These are phyloP conservation scores for Drosophila ustulata DNA, from an alignment of 2,888 invertebrate species.

Conservation along the genomic window DNA sequence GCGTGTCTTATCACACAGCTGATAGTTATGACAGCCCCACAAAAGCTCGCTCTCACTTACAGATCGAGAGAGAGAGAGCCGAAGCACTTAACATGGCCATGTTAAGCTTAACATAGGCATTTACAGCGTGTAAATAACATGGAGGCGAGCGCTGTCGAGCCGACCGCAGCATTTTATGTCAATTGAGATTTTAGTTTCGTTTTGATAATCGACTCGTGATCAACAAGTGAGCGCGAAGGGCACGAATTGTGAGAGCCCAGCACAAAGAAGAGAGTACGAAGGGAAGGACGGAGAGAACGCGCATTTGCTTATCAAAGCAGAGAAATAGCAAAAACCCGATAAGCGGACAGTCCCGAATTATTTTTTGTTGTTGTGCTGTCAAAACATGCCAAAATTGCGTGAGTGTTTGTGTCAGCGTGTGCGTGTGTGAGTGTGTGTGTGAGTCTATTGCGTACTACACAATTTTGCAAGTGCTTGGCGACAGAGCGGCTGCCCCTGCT, in stretches of 20 bases:
- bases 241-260: neutral
- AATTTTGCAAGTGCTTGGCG: slow-evolving; percentile 63
- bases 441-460: slow-evolving; percentile 62
- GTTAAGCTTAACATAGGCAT: slow-evolving; percentile 34
- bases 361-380: slow-evolving; percentile 29
- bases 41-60: slow-evolving; percentile 23
- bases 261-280: neutral
- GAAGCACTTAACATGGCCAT: slow-evolving; percentile 11
- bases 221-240: slow-evolving; percentile 35
- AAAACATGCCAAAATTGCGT: neutral
- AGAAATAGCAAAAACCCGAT: slow-evolving; percentile 39
- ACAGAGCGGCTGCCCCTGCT: slow-evolving; percentile 47
- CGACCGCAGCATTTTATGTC: slow-evolving; percentile 21
- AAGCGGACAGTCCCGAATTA: slow-evolving; percentile 29
- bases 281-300: neutral
- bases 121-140: slow-evolving; percentile 48
- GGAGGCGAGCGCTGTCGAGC: neutral
- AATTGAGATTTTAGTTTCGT: slow-evolving; percentile 47
- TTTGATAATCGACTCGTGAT: slow-evolving; percentile 58
- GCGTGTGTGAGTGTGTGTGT: neutral
- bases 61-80: slow-evolving; percentile 20
- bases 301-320: slow-evolving; percentile 53
- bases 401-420: slow-evolving; percentile 17
- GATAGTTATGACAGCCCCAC: slow-evolving; percentile 29
- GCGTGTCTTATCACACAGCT: slow-evolving; percentile 48